Base-by-base conservation (phyloP, 1,140 invertebrate genomes). In the Sycobia sp. region DNA sequence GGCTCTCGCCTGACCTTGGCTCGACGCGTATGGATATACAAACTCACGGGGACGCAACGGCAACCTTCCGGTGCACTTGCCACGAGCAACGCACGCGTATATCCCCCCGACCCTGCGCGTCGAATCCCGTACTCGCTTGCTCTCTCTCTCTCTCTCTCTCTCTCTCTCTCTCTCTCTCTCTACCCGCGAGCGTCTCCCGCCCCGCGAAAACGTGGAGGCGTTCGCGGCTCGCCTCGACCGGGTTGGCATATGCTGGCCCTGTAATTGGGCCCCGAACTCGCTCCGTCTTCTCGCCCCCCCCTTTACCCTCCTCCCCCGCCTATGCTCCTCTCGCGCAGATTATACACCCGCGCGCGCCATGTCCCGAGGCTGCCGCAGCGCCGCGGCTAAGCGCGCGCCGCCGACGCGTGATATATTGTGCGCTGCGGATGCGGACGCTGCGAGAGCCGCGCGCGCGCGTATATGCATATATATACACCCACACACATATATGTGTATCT, bases 191-290 rank as follows among this genome's bases (percentile, higher is more conserved):
- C n/a, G n/a, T n/a, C n/a, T n/a, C n/a, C n/a, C n/a, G n/a, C n/a
- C 44, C 46, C 47, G 76, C 76, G 77, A 73, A n/a, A n/a, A n/a
- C 47, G 76, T 76, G 77, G 74, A 77, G 80, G 76, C 73, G 78
- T 80, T 75, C 71, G 76, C 20, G 29, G 29, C n/a, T 38, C 16
- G 29, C 38, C 74, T 80, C 78, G 76, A 73, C 80, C 74, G 75
- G n/a, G n/a, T n/a, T n/a, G n/a, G n/a, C n/a, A n/a, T n/a, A n/a
- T 81, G 77, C 78, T 81, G 75, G 78, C 80, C 79, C 79, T 81
- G 78, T 82, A 82, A 82, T 82, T 82, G 78, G 79, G 76, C 73
- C 77, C 75, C 76, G 75, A 80, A 79, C 75, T 77, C 68, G 74
- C 73, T n/a, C n/a, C n/a, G n/a, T n/a, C n/a, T n/a, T n/a, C n/a